These are phyloP conservation scores for Nebria salina DNA, from an alignment of 2,888 invertebrate species.

Conservation along the genomic window DNA sequence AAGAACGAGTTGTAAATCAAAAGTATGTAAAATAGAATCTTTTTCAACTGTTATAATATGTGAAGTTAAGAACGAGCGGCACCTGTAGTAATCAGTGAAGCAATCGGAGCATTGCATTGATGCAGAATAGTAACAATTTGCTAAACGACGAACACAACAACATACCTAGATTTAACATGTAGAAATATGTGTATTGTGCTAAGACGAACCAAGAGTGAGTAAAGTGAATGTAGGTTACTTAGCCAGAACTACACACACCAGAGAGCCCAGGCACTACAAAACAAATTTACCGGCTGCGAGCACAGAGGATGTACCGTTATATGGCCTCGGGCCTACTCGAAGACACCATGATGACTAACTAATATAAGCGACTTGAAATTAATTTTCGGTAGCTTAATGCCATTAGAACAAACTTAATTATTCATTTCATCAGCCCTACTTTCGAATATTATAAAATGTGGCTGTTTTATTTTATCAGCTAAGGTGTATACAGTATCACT, in stretches of 20 bases:
- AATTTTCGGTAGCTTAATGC: background rate
- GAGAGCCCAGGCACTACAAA: background rate
- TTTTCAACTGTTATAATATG: too few relatives aligned
- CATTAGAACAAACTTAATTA: background rate
- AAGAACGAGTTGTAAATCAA: too few relatives aligned
- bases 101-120: background rate
- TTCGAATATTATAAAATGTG: background rate
- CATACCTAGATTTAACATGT: background rate
- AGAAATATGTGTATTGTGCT: background rate
- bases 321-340: background rate
- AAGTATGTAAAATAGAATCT: too few relatives aligned
- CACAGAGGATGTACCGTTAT: slow-evolving; percentile 1
- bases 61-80: too few relatives aligned
- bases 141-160: too few relatives aligned
- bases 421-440: background rate
- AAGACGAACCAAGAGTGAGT: background rate
- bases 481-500: too few relatives aligned
- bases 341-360: background rate
- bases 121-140: too few relatives aligned
- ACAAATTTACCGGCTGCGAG: background rate
- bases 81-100: too few relatives aligned
- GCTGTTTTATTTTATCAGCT: background rate
- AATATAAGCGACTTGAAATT: background rate
- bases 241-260: background rate
- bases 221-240: background rate